phyloP scores from a whole-genome alignment of 2,797 vertebrate genomes.

The Varecia variegata region DNA sequence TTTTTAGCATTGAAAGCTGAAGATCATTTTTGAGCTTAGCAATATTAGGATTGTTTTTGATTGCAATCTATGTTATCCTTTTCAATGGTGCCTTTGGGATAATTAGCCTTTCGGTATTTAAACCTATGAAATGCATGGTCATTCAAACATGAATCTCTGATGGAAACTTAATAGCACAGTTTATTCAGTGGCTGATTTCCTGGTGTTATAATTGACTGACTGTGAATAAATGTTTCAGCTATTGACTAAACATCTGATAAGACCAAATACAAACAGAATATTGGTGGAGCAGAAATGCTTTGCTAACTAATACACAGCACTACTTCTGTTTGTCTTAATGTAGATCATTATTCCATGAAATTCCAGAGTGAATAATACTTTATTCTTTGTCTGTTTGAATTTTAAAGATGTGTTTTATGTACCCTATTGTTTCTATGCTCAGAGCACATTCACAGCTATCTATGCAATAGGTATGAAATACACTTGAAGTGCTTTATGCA shows the following conservation, averaged over 20 bases:
- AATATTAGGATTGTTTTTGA: neutral
- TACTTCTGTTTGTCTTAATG: neutral
- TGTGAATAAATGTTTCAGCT: conserved; percentile 64
- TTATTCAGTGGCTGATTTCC: conserved; percentile 69
- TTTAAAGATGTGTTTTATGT: neutral
- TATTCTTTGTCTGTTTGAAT: neutral
- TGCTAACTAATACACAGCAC: neutral
- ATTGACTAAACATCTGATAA: conserved; percentile 66
- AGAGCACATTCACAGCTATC: neutral
- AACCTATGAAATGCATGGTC: conserved; percentile 64
- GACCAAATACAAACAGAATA: conserved; percentile 33
- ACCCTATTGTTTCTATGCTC: neutral
- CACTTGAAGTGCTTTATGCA: neutral
- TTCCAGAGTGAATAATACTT: neutral
- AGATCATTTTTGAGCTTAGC: conserved; percentile 34
- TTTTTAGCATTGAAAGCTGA: neutral
- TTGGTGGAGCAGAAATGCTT: neutral
- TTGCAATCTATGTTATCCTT: neutral
- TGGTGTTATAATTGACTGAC: conserved; percentile 64
- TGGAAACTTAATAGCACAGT: conserved; percentile 71
- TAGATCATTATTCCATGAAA: neutral
- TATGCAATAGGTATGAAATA: neutral
- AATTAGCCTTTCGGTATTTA: conserved; percentile 67
- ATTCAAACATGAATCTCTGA: conserved; percentile 72
- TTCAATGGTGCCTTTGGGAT: conserved; percentile 60